Base-by-base conservation (phyloP, 2,888 invertebrate genomes). In the Metopia argyrocephala region DNA sequence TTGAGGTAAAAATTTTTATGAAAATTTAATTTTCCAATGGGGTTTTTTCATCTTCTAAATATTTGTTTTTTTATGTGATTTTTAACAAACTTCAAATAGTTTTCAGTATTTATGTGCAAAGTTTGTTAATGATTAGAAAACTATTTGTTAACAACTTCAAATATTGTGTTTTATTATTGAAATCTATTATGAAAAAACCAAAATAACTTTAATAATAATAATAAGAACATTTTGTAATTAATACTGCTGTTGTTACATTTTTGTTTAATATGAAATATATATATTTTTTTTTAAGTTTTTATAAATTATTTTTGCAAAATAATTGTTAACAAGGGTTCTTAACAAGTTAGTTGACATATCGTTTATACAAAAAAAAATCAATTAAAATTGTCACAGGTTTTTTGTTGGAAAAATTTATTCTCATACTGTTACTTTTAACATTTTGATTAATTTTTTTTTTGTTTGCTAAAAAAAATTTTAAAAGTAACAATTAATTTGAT, bases 91-190 rank as follows among this genome's bases (percentile, higher is more conserved):
- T 38, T 31, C 6, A n/a, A n/a, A n/a, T n/a, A n/a, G n/a, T n/a
- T n/a, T n/a, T n/a, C n/a, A 52, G 62, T 20, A 59, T 52, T 61
- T 71, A 38, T 25, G 12, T 50, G 23, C 27, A 59, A 38, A 38
- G 69, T 48, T 78, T 74, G 56, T 71, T 81, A 81, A 81, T 78
- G 74, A 81, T 78, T 81, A 78, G 78, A 81, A 75, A 78, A 78
- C 78, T 81, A 81, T 81, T 81, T 81, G 81, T 78, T 81, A 81
- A 78, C 81, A 81, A 78, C 74, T 78, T 6, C 27, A 46, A 54
- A 73, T 56, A 65, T 59, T 78, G 54, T 78, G 45, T 45, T 31
- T 28, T 59, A 12, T 59, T 48, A 48, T 15, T 48, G 18, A 5
- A 5, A 20, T 59, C 28, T 59, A 38, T 12, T 31, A 52, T 52